Base-by-base conservation (phyloP, 2,797 vertebrate species). In the Tarsius wallacei region DNA sequence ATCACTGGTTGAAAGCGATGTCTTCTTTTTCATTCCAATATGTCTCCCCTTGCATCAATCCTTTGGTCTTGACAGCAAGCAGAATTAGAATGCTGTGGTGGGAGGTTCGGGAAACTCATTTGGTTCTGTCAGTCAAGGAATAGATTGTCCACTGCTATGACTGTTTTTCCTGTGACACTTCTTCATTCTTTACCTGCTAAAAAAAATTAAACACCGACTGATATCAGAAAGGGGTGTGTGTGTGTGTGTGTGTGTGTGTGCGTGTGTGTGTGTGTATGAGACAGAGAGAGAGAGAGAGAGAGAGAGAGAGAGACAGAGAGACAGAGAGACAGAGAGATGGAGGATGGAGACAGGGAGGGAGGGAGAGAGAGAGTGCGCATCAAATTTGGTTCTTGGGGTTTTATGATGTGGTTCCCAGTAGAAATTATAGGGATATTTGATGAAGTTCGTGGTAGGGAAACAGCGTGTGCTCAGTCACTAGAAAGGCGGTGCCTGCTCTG, bases 181-280 rank as follows among this genome's bases (percentile, higher is more conserved):
- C 47, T 87, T 91, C 28, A 80, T 61, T 85, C 87, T 97, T 81
- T 6, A 73, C 7, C 24, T 80, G 82, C 7, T 26, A 22, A 74
- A 59, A 71, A 61, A 70, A 59, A 57, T 76, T 66, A 78, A 83
- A 42, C n/a, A n/a, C 19, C 21, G 12, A 33, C 22, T 90, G n/a
- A 24, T 33, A 31, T 70, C 53, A 87, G 77, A 64, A 93, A 71
- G 36, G 42, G 5, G 42, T 42, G 42, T 42, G 42, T 42, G 42
- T 42, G 42, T 42, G 16, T 1, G 9, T 53, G 7, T 70, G 26
- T 63, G 24, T 17, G 26, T 73, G 13, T 59, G 15, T 83, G 24
- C 16, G 55, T 68, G 15, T 86, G 7, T 89, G 49, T 12, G 53
- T 55, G 53, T 55, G 53, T 55, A 15, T 55, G 53, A 2, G 59